A percentile compares a stretch with the other conserved stretches of the same genome.
These are phyloP conservation scores for Brotula barbata DNA, from an alignment of 2,797 vertebrate genomes.

Conservation along the genomic window DNA sequence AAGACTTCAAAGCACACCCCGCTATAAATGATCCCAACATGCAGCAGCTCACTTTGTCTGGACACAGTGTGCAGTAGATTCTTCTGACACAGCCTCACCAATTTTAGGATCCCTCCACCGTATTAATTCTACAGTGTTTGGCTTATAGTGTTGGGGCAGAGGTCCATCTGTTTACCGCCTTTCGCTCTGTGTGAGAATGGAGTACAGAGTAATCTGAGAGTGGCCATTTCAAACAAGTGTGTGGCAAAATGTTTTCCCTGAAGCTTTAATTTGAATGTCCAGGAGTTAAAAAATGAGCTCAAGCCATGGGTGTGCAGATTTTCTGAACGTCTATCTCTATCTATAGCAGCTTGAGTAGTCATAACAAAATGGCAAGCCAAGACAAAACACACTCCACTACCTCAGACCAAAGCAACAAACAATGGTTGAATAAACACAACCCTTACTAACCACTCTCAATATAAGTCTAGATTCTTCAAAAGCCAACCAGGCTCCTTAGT, in stretches of 20 bases:
- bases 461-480: slow-evolving; percentile 70
- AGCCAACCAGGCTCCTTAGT: slow-evolving; percentile 60
- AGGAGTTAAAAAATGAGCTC: slow-evolving; percentile 54
- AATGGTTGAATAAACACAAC: slow-evolving; percentile 77
- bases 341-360: slow-evolving; percentile 75
- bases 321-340: slow-evolving; percentile 66
- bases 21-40: slow-evolving; percentile 77
- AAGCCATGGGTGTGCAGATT: slow-evolving; percentile 49
- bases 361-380: slow-evolving; percentile 75
- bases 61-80: slow-evolving; percentile 72
- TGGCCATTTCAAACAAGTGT: slow-evolving; percentile 54
- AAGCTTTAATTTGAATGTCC: slow-evolving; percentile 67
- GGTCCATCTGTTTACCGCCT: slow-evolving; percentile 43
- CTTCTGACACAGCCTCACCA: slow-evolving; percentile 67
- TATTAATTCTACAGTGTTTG: slow-evolving; percentile 52
- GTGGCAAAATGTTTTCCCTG: slow-evolving; percentile 26
- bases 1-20: slow-evolving; percentile 77
- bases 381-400: slow-evolving; percentile 77
- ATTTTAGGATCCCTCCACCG: slow-evolving; percentile 52
- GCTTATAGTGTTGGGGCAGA: slow-evolving; percentile 48
- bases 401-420: slow-evolving; percentile 77
- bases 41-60: slow-evolving; percentile 74
- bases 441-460: slow-evolving; percentile 69
- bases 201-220: slow-evolving; percentile 55
- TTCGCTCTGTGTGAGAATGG: slow-evolving; percentile 41